Conservation (phyloP, 2,113 vertebrate genomes). For the Aspiorhynchus laticeps region DNA sequence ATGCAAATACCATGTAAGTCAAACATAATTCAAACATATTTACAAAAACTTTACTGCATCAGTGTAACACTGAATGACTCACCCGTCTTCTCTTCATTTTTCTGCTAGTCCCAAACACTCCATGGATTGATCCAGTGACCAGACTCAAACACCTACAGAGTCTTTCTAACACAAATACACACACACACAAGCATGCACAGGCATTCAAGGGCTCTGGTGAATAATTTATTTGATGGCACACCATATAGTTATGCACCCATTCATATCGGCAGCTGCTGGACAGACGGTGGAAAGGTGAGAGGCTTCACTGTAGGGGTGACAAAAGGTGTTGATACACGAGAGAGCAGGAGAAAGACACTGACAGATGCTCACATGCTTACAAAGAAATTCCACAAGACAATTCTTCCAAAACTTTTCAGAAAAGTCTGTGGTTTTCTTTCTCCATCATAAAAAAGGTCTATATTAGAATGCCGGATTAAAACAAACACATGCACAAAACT, state of each 20-base stretch:
- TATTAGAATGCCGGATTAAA: background rate
- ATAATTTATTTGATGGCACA: constrained; percentile 72
- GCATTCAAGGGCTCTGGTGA: constrained; percentile 64
- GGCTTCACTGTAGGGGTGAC: constrained; percentile 59
- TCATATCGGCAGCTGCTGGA: constrained; percentile 72
- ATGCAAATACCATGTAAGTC: background rate
- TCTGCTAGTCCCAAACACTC: constrained; percentile 58
- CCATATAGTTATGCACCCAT: constrained; percentile 61
- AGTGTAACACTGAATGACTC: constrained; percentile 63
- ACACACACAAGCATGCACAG: constrained; percentile 41
- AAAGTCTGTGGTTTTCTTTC: background rate
- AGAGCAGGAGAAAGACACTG: constrained; percentile 32
- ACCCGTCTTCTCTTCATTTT: constrained; percentile 70
- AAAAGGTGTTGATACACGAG: constrained; percentile 68
- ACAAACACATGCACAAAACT: background rate
- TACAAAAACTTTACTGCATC: constrained; percentile 26
- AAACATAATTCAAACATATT: background rate
- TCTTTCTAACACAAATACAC: constrained; percentile 51
- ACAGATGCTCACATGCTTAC: constrained; percentile 4
- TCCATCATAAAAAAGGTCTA: background rate
- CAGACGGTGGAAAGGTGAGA: constrained; percentile 76
- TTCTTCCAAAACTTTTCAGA: background rate
- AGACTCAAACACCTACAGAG: constrained; percentile 33
- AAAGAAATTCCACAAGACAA: constrained; percentile 39
- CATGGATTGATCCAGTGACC: constrained; percentile 25